Percentiles rank a stretch among this genome's conserved stretches.
Conservation (phyloP, 2,797 vertebrate genomes). For the Epinephelus awoara region DNA sequence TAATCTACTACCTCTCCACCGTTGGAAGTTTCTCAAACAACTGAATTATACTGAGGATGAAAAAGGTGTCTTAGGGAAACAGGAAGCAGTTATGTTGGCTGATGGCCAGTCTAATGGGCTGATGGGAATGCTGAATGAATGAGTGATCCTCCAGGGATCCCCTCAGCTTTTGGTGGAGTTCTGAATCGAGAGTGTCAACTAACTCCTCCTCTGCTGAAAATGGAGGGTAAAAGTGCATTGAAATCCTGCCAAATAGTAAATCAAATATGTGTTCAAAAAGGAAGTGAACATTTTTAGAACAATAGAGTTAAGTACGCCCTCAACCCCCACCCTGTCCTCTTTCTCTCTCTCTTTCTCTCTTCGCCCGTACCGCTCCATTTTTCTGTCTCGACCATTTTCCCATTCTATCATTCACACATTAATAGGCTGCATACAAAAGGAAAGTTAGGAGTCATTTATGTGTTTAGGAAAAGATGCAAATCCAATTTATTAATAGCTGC, state of each 20-base stretch:
- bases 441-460: conserved; percentile 11
- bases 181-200: conserved; percentile 82
- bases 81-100: conserved; percentile 84
- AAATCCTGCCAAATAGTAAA: conserved; percentile 86
- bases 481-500: conserved; percentile 25
- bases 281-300: conserved; percentile 84
- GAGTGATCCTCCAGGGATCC: conserved; percentile 77
- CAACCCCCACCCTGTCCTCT: conserved; percentile 62
- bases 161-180: conserved; percentile 75
- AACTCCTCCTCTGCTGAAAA: conserved; percentile 80
- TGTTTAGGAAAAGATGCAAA: conserved; percentile 1
- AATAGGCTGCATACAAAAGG: background rate
- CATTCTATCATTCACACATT: conserved; percentile 24
- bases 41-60: conserved; percentile 77
- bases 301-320: conserved; percentile 81
- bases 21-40: conserved; percentile 78
- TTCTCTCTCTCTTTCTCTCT: conserved; percentile 25
- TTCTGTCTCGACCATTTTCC: conserved; percentile 18
- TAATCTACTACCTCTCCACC: conserved; percentile 65
- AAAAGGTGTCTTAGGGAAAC: conserved; percentile 82
- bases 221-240: conserved; percentile 82
- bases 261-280: conserved; percentile 85
- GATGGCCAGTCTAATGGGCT: conserved; percentile 85
- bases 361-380: conserved; percentile 18
- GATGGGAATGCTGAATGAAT: conserved; percentile 84